A percentile compares a stretch with the other conserved stretches of the same genome.
Conservation (phyloP, 2,797 vertebrate species). For the Todus mexicanus region DNA sequence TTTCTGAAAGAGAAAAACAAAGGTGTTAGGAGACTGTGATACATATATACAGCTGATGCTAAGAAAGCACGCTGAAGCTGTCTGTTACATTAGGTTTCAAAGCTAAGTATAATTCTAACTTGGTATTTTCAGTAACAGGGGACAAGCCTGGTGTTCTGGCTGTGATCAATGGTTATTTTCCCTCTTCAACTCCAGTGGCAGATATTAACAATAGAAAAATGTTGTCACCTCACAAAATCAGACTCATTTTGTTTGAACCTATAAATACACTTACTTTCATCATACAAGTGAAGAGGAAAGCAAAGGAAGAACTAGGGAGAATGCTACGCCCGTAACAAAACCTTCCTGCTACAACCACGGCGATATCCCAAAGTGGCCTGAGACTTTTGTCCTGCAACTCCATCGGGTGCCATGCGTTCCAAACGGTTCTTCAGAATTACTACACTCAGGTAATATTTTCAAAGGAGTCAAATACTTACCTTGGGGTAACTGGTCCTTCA, state of each 20-base stretch:
- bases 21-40: neutral
- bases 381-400: neutral
- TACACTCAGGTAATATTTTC: neutral
- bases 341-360: neutral
- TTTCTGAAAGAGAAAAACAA: constrained; percentile 81
- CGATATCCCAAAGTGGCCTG: neutral
- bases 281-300: neutral
- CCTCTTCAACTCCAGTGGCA: neutral
- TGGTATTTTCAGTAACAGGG: neutral
- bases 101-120: neutral
- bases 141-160: neutral
- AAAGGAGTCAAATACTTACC: neutral
- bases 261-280: neutral
- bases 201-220: neutral
- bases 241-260: neutral
- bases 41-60: neutral
- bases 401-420: neutral
- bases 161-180: neutral
- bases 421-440: neutral
- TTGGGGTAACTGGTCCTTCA: neutral
- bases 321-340: neutral
- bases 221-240: neutral
- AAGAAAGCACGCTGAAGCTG: neutral
- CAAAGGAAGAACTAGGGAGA: neutral
- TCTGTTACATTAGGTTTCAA: neutral